A percentile compares a stretch with the other conserved stretches of the same genome.
Evolutionary conservation across 1,140 invertebrate genomes (phyloP).

Genomic region (Liolophura sinensis): DNA sequence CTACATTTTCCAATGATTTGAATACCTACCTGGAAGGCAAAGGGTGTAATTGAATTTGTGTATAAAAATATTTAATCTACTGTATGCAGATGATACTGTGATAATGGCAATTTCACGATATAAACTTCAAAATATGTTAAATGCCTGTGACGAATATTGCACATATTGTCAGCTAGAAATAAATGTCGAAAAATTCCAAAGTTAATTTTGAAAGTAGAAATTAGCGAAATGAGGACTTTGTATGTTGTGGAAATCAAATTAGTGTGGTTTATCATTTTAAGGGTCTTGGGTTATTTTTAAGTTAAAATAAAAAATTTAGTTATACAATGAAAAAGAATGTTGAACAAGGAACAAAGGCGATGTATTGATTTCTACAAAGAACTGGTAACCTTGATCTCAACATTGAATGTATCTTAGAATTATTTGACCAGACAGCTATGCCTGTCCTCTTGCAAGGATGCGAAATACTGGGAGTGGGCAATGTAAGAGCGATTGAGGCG

Average conservation of each 20-base stretch:
- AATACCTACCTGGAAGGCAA: no score
- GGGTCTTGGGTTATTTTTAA: not conserved
- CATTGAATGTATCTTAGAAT: conserved; percentile 11
- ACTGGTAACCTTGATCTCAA: conserved; percentile 3
- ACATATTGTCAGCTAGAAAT: not conserved
- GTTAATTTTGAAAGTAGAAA: conserved; percentile 1
- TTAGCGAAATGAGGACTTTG: not conserved
- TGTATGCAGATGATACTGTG: conserved; percentile 7
- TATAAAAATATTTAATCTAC: conserved; percentile 1
- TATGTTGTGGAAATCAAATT: no score
- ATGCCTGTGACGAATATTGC: conserved; percentile 1
- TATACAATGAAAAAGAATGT: no score
- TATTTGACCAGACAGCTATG: conserved; percentile 13
- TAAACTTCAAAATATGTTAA: not conserved
- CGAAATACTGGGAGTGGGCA: conserved; percentile 15
- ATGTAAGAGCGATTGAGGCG: conserved; percentile 6
- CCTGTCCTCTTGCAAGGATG: conserved; percentile 17
- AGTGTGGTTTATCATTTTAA: no score
- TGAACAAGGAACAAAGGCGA: no score
- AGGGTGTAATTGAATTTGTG: no score
- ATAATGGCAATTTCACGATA: not conserved
- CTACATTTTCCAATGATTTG: conserved; percentile 4
- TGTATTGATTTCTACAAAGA: not conserved
- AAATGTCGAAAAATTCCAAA: conserved; percentile 1
- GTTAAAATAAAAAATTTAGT: no score